phyloP scores from a whole-genome alignment of 2,888 invertebrate species.

The Melipona beecheii region DNA sequence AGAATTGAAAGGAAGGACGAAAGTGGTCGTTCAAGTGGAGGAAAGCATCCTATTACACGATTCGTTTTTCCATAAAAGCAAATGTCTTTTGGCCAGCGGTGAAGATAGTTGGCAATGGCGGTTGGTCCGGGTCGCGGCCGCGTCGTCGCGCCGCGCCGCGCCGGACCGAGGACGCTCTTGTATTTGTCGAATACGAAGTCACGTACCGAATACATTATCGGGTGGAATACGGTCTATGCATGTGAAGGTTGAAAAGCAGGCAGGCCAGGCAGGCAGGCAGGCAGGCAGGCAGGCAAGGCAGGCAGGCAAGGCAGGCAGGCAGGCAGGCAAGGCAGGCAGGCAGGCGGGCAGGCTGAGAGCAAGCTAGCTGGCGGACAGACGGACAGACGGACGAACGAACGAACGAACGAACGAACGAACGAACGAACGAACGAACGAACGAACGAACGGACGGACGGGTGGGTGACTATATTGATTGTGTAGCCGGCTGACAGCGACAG shows the following conservation, averaged over 20 bases:
- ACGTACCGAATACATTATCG: slow-evolving; percentile 83
- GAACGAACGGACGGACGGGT: slow-evolving; percentile 71
- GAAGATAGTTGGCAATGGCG: slow-evolving; percentile 54
- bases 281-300: slow-evolving; percentile 41
- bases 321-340: slow-evolving; percentile 26
- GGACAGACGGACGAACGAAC: slow-evolving; percentile 58
- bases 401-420: slow-evolving; percentile 65
- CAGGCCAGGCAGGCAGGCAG: slow-evolving; percentile 52
- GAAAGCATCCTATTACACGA: slow-evolving; percentile 53
- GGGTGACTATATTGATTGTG: slow-evolving; percentile 83
- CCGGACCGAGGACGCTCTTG: slow-evolving; percentile 66
- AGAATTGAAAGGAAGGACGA: slow-evolving; percentile 24
- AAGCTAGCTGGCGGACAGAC: slow-evolving; percentile 64
- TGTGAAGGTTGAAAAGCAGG: slow-evolving; percentile 77
- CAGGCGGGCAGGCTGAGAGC: slow-evolving; percentile 37
- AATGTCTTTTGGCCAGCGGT: slow-evolving; percentile 56
- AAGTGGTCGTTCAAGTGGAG: slow-evolving; percentile 28
- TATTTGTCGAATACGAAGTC: slow-evolving; percentile 79
- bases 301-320: slow-evolving; percentile 43
- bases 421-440: slow-evolving; percentile 65
- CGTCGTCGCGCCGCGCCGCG: slow-evolving; percentile 36
- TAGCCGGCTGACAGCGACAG: slow-evolving; percentile 84
- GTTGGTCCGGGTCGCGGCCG: slow-evolving; percentile 53
- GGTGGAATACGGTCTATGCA: slow-evolving; percentile 75
- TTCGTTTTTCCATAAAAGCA: slow-evolving; percentile 57